A percentile compares a stretch with the other conserved stretches of the same genome.
Evolutionary conservation across 2,888 invertebrate genomes (phyloP).

Genomic region (Drosophila rubida): DNA sequence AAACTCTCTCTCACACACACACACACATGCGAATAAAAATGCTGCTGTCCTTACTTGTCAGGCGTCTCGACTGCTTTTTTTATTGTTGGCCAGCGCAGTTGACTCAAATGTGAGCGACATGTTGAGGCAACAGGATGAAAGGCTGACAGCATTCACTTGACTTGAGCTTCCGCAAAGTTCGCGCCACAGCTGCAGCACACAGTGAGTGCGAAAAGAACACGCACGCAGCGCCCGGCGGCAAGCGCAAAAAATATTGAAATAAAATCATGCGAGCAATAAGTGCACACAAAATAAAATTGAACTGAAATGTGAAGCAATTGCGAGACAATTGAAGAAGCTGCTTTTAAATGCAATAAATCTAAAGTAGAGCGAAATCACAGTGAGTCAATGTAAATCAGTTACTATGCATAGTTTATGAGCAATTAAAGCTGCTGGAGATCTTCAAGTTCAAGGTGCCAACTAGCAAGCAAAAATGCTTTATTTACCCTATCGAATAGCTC

Average conservation of each 20-base stretch:
- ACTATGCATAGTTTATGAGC: too few relatives aligned
- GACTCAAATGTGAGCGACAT: constrained; percentile 21
- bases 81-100: not conserved
- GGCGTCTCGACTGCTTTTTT: not conserved
- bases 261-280: not conserved
- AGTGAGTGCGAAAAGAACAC: constrained; percentile 9
- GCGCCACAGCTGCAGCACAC: constrained; percentile 1
- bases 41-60: constrained; percentile 4
- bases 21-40: constrained; percentile 16
- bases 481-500: too few relatives aligned
- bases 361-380: too few relatives aligned
- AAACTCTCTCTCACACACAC: too few relatives aligned
- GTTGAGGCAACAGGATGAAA: constrained; percentile 20
- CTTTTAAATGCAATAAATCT: too few relatives aligned
- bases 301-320: too few relatives aligned
- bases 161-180: not conserved
- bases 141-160: constrained; percentile 18
- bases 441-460: too few relatives aligned
- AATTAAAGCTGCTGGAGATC: too few relatives aligned
- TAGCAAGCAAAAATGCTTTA: too few relatives aligned
- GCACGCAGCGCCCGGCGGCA: not conserved
- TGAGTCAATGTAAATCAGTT: too few relatives aligned
- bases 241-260: constrained; percentile 12
- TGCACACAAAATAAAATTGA: too few relatives aligned
- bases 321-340: too few relatives aligned